Evolutionary conservation across 2,888 invertebrate species (phyloP).

Genomic region (Imbricaverruca yamaguchii): DNA sequence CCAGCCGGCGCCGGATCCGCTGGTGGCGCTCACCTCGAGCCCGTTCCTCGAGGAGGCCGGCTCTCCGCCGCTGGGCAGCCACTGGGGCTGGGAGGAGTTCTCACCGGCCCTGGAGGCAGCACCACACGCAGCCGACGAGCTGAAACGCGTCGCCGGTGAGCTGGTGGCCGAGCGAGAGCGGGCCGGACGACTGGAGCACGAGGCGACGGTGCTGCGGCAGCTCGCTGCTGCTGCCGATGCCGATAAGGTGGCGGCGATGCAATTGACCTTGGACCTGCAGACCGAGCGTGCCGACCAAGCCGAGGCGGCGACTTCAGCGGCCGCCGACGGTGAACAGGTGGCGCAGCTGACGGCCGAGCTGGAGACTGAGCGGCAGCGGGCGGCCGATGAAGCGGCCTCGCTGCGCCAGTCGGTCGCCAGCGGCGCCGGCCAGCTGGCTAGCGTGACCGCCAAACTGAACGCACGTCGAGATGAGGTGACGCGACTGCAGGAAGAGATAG

Average conservation of each 20-base stretch:
- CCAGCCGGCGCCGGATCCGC: neutral
- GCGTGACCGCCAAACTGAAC: neutral
- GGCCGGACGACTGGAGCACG: neutral
- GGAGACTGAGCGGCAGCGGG: neutral
- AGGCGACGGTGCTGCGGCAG: neutral
- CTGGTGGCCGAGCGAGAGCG: neutral
- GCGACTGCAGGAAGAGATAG: neutral
- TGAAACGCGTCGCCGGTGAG: neutral
- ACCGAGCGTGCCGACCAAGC: neutral
- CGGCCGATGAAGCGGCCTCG: neutral
- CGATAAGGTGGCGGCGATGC: neutral
- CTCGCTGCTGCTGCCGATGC: neutral
- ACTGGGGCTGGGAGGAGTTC: slow-evolving; percentile 9
- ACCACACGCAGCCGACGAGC: neutral
- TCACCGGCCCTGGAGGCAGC: slow-evolving; percentile 12
- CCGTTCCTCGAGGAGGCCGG: slow-evolving; percentile 20
- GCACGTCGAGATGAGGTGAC: neutral
- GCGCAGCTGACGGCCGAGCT: too few species aligned
- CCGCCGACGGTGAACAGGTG: too few species aligned
- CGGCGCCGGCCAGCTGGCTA: neutral
- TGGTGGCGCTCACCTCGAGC: neutral
- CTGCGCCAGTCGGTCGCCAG: neutral
- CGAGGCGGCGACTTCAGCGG: too few species aligned
- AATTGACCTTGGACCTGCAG: neutral
- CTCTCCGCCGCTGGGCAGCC: neutral